Evolutionary conservation across 2,888 invertebrate genomes (phyloP).

Genomic region (Margaritifera margaritifera): DNA sequence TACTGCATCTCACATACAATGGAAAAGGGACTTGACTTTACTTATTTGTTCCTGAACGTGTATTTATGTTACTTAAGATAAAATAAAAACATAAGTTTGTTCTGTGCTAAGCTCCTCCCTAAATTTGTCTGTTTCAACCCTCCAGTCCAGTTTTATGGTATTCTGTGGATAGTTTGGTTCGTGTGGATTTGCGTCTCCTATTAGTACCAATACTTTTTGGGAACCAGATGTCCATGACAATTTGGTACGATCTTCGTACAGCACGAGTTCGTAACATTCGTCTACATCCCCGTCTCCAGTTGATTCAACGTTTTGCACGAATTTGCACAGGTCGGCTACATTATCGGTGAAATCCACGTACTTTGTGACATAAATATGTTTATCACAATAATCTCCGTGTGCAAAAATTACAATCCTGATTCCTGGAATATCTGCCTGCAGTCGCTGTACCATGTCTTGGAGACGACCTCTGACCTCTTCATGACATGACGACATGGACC

Average conservation of each 20-base stretch:
- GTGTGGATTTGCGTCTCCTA: constrained; percentile 68
- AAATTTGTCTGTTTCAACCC: constrained; percentile 48
- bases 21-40: too few species aligned
- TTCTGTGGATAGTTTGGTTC: constrained; percentile 49
- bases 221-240: constrained; percentile 65
- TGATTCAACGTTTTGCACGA: constrained; percentile 46
- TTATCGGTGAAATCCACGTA: constrained; percentile 40
- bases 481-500: constrained; percentile 55
- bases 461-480: constrained; percentile 54
- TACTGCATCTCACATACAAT: too few species aligned
- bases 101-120: constrained; percentile 34
- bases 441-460: constrained; percentile 62
- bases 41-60: too few species aligned
- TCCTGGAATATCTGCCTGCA: constrained; percentile 65
- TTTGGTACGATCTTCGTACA: constrained; percentile 58
- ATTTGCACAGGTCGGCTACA: constrained; percentile 38
- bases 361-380: constrained; percentile 39
- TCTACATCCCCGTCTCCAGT: constrained; percentile 66
- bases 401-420: constrained; percentile 66
- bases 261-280: constrained; percentile 70
- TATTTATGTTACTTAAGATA: too few species aligned
- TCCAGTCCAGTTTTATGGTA: constrained; percentile 61
- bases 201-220: constrained; percentile 64
- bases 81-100: too few species aligned
- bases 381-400: constrained; percentile 68